These are phyloP conservation scores for Climacteris rufus DNA, from an alignment of 2,113 vertebrate genomes.

Conservation along the genomic window DNA sequence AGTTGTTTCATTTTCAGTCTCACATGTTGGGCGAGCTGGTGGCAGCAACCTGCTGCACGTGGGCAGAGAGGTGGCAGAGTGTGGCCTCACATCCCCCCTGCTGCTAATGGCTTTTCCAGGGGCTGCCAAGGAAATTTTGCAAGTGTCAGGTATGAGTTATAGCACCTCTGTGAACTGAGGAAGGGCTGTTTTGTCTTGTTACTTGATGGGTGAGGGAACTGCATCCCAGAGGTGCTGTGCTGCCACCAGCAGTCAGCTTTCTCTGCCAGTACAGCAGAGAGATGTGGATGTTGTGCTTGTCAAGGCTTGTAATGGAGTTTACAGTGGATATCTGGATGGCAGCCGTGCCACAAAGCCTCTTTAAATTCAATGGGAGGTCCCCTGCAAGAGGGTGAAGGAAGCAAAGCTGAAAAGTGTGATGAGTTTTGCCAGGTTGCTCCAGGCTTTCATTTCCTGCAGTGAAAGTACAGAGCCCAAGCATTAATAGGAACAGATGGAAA, in stretches of 20 bases:
- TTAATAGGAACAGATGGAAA: neutral
- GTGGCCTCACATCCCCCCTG: neutral
- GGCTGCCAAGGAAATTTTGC: neutral
- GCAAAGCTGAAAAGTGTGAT: neutral
- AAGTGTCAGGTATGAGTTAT: neutral
- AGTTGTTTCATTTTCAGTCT: neutral
- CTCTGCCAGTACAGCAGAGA: neutral
- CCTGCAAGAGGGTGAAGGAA: neutral
- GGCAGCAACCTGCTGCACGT: rapidly evolving
- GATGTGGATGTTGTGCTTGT: rapidly evolving
- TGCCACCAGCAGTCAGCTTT: neutral
- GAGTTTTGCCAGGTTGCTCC: neutral
- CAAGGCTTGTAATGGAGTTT: neutral
- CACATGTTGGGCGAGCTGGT: rapidly evolving
- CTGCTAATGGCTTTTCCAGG: neutral
- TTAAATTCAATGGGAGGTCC: neutral
- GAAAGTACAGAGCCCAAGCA: neutral
- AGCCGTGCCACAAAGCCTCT: neutral
- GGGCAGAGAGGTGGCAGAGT: neutral
- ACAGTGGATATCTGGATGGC: neutral
- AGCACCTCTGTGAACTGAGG: neutral
- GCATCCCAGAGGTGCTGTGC: neutral
- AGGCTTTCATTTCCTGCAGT: neutral
- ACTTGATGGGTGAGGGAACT: neutral
- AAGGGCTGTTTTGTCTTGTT: neutral